Conservation (phyloP, 2,113 vertebrate genomes). For the Strigops habroptila region DNA sequence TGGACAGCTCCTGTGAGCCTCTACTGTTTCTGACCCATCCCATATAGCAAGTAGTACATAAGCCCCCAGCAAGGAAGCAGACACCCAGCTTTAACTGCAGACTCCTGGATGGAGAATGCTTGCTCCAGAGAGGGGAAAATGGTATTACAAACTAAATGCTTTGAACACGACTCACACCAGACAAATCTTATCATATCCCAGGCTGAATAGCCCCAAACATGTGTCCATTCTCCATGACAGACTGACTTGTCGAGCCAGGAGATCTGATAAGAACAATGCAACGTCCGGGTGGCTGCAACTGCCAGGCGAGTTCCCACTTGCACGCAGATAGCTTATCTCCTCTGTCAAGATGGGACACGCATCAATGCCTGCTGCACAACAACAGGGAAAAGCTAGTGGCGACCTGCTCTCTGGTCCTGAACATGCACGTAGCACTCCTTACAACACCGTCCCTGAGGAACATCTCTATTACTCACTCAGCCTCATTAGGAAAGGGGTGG, state of each 20-base stretch:
- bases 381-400: constrained; percentile 3
- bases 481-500: constrained; percentile 13
- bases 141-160: neutral
- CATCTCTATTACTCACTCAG: neutral
- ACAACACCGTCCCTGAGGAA: constrained; percentile 8
- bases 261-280: neutral
- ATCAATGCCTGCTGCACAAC: neutral
- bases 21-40: neutral
- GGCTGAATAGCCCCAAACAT: neutral
- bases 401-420: constrained; percentile 10
- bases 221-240: neutral
- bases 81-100: neutral
- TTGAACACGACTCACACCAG: neutral
- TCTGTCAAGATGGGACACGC: constrained; percentile 35
- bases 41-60: neutral
- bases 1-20: neutral
- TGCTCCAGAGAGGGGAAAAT: neutral
- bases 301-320: constrained; percentile 10
- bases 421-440: neutral
- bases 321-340: neutral
- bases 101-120: neutral
- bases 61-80: neutral
- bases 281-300: neutral
- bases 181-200: neutral
- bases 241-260: neutral